phyloP scores from a whole-genome alignment of 2,888 invertebrate genomes.

The Leucania comma region DNA sequence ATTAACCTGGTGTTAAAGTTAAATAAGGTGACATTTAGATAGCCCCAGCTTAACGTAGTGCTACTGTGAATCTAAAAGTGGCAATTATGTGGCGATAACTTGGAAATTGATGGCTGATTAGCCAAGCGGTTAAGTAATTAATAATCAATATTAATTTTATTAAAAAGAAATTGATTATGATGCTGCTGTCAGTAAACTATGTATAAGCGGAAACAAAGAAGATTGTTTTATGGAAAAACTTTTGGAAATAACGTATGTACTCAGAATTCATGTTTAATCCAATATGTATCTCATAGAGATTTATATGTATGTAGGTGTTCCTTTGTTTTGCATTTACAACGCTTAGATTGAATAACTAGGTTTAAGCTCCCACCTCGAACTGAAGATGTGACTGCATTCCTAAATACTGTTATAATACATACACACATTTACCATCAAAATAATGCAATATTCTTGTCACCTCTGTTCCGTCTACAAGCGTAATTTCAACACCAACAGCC shows the following conservation, averaged over 20 bases:
- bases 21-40: constrained; percentile 85
- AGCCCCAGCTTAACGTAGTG: constrained; percentile 72
- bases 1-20: constrained; percentile 88
- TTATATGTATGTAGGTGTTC: background rate
- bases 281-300: background rate
- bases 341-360: constrained; percentile 12
- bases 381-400: background rate
- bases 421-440: constrained; percentile 8
- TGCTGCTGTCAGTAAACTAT: constrained; percentile 1
- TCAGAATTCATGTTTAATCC: background rate
- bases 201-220: background rate
- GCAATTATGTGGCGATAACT: constrained; percentile 53
- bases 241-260: background rate
- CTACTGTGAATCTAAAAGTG: constrained; percentile 66
- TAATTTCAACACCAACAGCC: background rate
- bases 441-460: background rate
- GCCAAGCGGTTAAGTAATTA: constrained; percentile 34
- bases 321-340: constrained; percentile 11
- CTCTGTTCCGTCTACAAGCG: constrained; percentile 14
- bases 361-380: background rate
- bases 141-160: constrained; percentile 15
- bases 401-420: background rate
- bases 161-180: constrained; percentile 5
- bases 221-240: background rate
- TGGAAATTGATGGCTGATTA: constrained; percentile 39